Conservation (phyloP, 2,113 vertebrate species). For the Anser brachyrhynchus region DNA sequence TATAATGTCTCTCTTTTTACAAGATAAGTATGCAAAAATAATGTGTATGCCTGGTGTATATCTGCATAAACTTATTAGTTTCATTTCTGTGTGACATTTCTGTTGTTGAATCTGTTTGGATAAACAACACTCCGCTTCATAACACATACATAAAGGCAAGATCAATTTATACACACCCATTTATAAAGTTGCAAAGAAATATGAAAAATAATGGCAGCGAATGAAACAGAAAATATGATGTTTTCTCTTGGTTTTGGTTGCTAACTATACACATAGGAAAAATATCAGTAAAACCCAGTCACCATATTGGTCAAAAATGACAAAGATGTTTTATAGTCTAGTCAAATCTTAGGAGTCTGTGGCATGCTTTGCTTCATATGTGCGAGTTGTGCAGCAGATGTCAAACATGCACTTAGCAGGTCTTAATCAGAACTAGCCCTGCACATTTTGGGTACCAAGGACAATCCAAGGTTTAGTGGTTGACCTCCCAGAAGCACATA, state of each 20-base stretch:
- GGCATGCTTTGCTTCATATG: conserved; percentile 3
- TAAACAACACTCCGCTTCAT: conserved; percentile 66
- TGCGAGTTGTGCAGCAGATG: neutral
- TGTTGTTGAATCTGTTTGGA: conserved; percentile 53
- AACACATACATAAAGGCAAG: conserved; percentile 24
- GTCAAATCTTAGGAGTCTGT: neutral
- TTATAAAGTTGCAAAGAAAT: conserved; percentile 39
- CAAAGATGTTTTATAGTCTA: neutral
- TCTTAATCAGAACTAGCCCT: neutral
- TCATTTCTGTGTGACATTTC: neutral
- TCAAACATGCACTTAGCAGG: neutral
- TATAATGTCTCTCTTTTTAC: neutral
- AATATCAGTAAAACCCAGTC: neutral
- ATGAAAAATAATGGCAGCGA: conserved; percentile 38
- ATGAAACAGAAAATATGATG: conserved; percentile 54
- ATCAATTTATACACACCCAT: neutral
- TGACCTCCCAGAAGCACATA: neutral
- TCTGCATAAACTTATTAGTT: neutral
- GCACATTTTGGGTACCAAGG: neutral
- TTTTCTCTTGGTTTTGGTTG: conserved; percentile 32
- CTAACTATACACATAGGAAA: conserved; percentile 54
- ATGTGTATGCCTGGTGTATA: neutral
- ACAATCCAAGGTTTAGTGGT: fast-evolving
- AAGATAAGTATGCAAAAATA: neutral
- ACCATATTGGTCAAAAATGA: conserved; percentile 8